A percentile compares a stretch with the other conserved stretches of the same genome.
Evolutionary conservation across 1,140 invertebrate species (phyloP).

Genomic region (Bombus confusus): DNA sequence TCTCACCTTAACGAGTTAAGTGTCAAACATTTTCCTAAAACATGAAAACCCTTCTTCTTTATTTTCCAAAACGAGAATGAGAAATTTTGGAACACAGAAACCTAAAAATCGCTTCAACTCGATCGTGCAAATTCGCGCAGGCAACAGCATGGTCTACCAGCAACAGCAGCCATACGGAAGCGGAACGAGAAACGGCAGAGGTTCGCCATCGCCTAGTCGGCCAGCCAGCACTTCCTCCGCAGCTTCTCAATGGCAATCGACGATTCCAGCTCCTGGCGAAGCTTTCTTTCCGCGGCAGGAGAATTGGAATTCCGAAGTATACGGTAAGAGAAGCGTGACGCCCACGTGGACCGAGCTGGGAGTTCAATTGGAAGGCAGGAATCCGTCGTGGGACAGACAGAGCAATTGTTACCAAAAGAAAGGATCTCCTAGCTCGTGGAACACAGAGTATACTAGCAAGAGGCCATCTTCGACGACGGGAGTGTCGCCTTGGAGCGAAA

Average conservation of each 20-base stretch:
- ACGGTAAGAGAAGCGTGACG: conserved; percentile 70
- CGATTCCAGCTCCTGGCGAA: conserved; percentile 54
- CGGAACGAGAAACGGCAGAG: conserved; percentile 61
- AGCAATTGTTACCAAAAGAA: conserved; percentile 72
- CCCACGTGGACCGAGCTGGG: conserved; percentile 77
- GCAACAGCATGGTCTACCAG: conserved; percentile 66
- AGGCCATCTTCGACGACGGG: conserved; percentile 67
- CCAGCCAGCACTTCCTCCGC: conserved; percentile 71
- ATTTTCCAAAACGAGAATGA: background rate
- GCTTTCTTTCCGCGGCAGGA: conserved; percentile 69
- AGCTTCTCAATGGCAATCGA: conserved; percentile 74
- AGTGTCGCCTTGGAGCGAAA: conserved; percentile 73
- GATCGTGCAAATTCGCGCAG: conserved; percentile 48
- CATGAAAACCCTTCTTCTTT: background rate
- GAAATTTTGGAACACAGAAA: too few species aligned
- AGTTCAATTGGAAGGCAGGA: conserved; percentile 72
- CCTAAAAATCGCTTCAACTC: background rate
- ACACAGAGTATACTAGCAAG: conserved; percentile 69
- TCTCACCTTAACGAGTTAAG: background rate
- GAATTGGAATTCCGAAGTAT: conserved; percentile 65
- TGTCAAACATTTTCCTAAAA: background rate
- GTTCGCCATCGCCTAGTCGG: conserved; percentile 69
- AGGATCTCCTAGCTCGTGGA: conserved; percentile 73
- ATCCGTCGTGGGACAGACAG: conserved; percentile 75
- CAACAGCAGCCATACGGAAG: conserved; percentile 70